Evolutionary conservation across 2,113 vertebrate genomes (phyloP).

Genomic region (Thomomys bottae): DNA sequence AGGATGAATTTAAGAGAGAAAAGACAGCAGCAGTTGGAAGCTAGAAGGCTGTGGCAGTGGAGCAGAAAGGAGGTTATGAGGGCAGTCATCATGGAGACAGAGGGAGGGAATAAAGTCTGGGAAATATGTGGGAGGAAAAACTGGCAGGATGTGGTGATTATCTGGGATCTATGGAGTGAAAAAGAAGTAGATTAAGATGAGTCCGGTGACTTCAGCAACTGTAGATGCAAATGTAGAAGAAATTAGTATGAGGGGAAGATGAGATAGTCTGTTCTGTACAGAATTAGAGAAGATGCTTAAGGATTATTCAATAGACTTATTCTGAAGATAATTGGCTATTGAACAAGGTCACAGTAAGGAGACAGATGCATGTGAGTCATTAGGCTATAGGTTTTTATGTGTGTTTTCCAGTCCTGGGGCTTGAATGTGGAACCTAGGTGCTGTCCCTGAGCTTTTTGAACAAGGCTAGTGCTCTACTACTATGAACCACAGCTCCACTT

Average conservation of each 20-base stretch:
- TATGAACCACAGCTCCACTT: no score
- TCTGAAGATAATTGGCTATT: background rate
- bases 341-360: background rate
- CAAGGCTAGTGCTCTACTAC: no score
- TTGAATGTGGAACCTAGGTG: no score
- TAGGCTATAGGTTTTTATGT: background rate
- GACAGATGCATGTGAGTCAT: background rate
- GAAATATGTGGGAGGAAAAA: background rate
- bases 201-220: background rate
- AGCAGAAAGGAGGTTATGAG: conserved; percentile 15
- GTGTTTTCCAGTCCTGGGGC: no score
- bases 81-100: background rate
- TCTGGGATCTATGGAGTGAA: background rate
- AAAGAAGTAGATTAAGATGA: background rate
- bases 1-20: conserved; percentile 54
- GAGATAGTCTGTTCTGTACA: background rate
- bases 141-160: background rate
- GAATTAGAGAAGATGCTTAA: background rate
- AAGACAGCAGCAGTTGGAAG: conserved; percentile 16
- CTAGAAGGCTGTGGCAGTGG: background rate
- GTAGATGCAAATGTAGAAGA: background rate
- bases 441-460: no score
- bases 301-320: background rate
- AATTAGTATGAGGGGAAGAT: background rate
- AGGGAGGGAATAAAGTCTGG: background rate